Evolutionary conservation across 2,113 vertebrate species (phyloP).

Genomic region (Sylvietta virens): DNA sequence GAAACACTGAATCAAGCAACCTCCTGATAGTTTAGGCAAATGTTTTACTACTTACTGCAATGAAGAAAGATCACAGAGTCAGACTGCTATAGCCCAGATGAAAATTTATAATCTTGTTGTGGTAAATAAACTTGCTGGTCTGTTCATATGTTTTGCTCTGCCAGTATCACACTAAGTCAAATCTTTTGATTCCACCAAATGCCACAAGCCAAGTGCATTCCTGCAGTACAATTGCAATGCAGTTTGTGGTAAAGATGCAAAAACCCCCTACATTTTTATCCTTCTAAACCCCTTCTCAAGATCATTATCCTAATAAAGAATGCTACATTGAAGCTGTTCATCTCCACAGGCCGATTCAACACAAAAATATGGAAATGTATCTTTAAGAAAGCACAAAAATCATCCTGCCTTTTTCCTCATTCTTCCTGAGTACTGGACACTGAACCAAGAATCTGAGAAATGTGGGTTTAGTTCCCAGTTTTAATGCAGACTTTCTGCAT

Average conservation of each 20-base stretch:
- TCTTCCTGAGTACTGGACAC: neutral
- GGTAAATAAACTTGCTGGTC: slow-evolving; percentile 27
- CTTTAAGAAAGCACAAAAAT: neutral
- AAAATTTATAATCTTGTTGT: neutral
- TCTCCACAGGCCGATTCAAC: neutral
- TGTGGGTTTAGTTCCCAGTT: neutral
- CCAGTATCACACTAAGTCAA: neutral
- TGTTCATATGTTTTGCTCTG: slow-evolving; percentile 25
- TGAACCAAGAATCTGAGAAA: neutral
- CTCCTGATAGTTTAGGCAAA: neutral
- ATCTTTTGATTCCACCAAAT: slow-evolving; percentile 20
- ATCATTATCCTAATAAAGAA: neutral
- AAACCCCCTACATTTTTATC: neutral
- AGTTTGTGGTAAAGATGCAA: neutral
- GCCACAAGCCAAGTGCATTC: neutral
- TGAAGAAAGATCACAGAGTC: neutral
- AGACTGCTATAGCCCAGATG: neutral
- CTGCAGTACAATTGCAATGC: neutral
- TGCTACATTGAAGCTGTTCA: neutral
- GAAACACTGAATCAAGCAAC: neutral
- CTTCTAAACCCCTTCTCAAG: neutral
- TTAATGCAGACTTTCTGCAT: neutral
- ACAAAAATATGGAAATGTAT: neutral
- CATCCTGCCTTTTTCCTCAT: neutral
- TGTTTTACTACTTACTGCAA: neutral